Conservation (phyloP, 2,797 vertebrate genomes). For the Tamandua tetradactyla region DNA sequence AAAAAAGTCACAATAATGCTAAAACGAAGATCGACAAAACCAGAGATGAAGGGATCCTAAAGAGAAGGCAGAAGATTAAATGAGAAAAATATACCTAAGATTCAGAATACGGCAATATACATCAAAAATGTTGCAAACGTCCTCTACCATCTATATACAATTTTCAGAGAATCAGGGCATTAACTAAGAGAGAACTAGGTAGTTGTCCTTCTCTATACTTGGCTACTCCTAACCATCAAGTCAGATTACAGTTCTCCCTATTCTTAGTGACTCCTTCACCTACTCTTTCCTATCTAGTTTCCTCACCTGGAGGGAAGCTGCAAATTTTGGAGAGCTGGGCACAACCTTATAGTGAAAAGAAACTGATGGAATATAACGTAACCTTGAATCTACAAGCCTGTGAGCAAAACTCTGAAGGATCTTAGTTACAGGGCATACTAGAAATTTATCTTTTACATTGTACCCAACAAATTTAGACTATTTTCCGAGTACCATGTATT, state of each 20-base stretch:
- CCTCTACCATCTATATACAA: not conserved
- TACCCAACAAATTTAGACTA: not conserved
- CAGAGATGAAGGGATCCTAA: not conserved
- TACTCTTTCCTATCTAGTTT: not conserved
- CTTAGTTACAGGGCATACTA: not conserved
- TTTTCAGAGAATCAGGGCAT: not conserved
- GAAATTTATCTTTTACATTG: not conserved
- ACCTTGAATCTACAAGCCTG: not conserved
- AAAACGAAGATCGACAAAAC: not conserved
- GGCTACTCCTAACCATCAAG: not conserved
- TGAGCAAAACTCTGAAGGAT: not conserved
- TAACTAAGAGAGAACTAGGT: not conserved
- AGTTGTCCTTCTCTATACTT: not conserved
- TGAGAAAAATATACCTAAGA: not conserved
- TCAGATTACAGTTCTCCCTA: not conserved
- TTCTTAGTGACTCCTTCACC: not conserved
- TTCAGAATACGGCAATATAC: not conserved
- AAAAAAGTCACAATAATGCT: constrained; percentile 42
- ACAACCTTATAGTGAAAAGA: not conserved
- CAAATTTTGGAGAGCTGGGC: not conserved
- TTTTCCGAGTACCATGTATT: not conserved
- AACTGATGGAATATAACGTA: not conserved
- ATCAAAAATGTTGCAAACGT: not conserved
- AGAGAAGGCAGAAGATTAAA: not conserved
- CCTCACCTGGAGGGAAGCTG: not conserved